Percentiles rank a stretch among this genome's conserved stretches.
Conservation (phyloP, 2,113 vertebrate species). For the Cephalopholis sonnerati region DNA sequence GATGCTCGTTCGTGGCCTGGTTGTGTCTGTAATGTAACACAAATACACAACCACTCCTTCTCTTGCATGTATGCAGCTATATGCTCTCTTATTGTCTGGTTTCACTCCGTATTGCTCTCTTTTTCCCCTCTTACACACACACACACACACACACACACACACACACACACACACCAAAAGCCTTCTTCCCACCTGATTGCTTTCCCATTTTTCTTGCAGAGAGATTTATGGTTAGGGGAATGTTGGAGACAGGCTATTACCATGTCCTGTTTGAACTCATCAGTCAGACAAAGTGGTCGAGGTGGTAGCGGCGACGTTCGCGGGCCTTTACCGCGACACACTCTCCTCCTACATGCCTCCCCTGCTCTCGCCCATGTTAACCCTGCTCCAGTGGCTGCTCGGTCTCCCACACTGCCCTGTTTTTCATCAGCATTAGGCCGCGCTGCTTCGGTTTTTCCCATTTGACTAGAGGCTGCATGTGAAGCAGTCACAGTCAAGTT, state of each 20-base stretch:
- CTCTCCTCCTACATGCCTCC: slow-evolving; percentile 40
- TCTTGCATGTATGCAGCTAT: not conserved
- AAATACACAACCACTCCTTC: slow-evolving; percentile 17
- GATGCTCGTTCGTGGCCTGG: slow-evolving; percentile 7
- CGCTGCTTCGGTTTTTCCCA: not conserved
- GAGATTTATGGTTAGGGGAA: slow-evolving; percentile 83
- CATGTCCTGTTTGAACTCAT: slow-evolving; percentile 85
- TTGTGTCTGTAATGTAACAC: slow-evolving; percentile 6
- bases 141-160: slow-evolving; percentile 43
- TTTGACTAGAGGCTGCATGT: slow-evolving; percentile 16
- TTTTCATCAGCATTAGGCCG: slow-evolving; percentile 48
- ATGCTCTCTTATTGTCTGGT: slow-evolving; percentile 49
- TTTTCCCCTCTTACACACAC: slow-evolving; percentile 24
- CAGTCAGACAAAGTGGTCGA: slow-evolving; percentile 81
- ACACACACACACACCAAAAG: slow-evolving; percentile 26
- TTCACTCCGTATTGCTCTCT: slow-evolving; percentile 48
- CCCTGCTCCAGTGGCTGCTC: slow-evolving; percentile 46
- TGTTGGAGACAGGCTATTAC: slow-evolving; percentile 86
- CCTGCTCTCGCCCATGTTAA: slow-evolving; percentile 47
- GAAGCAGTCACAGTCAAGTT: slow-evolving; percentile 2
- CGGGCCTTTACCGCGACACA: slow-evolving; percentile 39
- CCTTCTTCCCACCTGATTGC: slow-evolving; percentile 82
- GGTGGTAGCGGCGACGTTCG: slow-evolving; percentile 48
- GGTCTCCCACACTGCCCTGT: slow-evolving; percentile 40
- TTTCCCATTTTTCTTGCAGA: slow-evolving; percentile 81